phyloP scores from a whole-genome alignment of 2,888 invertebrate genomes.

The Tuberolachnus salignus region DNA sequence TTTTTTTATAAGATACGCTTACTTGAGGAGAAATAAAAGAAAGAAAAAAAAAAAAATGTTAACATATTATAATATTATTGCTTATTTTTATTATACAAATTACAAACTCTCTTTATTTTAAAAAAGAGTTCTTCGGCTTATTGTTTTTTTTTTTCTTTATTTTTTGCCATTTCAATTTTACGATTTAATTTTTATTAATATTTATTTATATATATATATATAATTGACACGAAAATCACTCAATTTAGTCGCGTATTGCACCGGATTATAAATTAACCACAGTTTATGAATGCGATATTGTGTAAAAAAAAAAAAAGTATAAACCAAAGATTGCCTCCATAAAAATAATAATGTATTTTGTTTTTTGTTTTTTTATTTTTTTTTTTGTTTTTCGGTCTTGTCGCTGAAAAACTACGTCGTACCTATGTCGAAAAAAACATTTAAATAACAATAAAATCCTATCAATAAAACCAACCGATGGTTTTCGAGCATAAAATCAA shows the following conservation, averaged over 20 bases:
- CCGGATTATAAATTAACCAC: no score
- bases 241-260: no score
- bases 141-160: background rate
- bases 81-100: background rate
- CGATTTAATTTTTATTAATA: slow-evolving; percentile 12
- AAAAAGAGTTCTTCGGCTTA: no score
- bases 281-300: no score
- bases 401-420: background rate
- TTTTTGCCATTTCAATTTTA: slow-evolving; percentile 19
- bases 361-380: no score
- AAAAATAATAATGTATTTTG: no score
- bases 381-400: background rate
- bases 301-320: background rate
- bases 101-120: no score
- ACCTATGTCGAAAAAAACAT: no score
- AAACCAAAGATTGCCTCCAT: slow-evolving; percentile 38
- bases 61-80: slow-evolving; percentile 33
- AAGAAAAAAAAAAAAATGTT: background rate
- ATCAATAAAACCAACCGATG: no score
- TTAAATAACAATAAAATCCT: no score
- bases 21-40: no score
- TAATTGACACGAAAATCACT: background rate
- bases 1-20: no score
- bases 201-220: background rate
- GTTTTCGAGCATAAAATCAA: slow-evolving; percentile 32